These are phyloP conservation scores for Sialis lutaria DNA, from an alignment of 2,888 invertebrate species.

Conservation along the genomic window DNA sequence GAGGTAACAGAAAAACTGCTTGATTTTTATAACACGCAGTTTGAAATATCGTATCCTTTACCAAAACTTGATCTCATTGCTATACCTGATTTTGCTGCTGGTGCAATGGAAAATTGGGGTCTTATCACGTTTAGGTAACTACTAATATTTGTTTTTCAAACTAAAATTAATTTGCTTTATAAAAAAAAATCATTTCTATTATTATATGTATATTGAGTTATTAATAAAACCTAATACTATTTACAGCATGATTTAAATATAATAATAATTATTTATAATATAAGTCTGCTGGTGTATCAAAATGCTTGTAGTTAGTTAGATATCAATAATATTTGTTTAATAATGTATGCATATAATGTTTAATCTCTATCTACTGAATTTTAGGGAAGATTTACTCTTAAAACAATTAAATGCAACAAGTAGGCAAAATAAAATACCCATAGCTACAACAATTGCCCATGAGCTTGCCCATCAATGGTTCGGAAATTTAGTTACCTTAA, in stretches of 20 bases:
- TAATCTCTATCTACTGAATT: conserved; percentile 1
- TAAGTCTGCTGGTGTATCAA: too few species aligned
- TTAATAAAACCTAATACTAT: too few species aligned
- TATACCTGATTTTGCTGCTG: conserved; percentile 60
- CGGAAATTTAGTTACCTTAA: conserved; percentile 67
- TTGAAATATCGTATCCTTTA: conserved; percentile 52
- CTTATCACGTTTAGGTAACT: conserved; percentile 58
- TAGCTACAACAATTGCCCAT: conserved; percentile 36
- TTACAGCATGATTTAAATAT: too few species aligned
- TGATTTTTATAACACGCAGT: conserved; percentile 53
- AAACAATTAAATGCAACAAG: conserved; percentile 45
- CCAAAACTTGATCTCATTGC: conserved; percentile 69
- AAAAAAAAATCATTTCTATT: too few species aligned
- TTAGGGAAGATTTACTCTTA: conserved; percentile 48
- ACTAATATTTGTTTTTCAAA: too few species aligned
- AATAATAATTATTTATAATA: too few species aligned
- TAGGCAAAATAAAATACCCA: conserved; percentile 39
- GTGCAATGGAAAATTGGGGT: conserved; percentile 68
- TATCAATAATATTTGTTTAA: too few species aligned
- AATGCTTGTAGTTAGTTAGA: too few species aligned
- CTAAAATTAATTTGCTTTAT: too few species aligned
- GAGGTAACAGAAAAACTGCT: conserved; percentile 58
- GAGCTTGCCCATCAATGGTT: conserved; percentile 54
- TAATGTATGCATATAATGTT: too few species aligned
- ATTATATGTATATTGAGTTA: too few species aligned